phyloP scores from a whole-genome alignment of 2,888 invertebrate genomes.

The Petrophora chlorosata region DNA sequence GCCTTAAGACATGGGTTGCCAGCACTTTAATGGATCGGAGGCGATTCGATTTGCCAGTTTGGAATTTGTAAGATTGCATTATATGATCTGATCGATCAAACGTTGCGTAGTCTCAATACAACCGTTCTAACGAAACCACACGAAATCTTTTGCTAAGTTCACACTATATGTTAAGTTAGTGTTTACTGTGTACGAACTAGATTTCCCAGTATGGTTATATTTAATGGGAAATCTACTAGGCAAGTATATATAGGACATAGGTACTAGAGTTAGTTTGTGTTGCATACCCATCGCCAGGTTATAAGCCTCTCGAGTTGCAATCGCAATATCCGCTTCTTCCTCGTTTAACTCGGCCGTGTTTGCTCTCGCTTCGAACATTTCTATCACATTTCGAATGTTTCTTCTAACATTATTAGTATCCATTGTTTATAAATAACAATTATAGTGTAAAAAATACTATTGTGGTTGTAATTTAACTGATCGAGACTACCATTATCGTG shows the following conservation, averaged over 20 bases:
- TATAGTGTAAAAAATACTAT: not conserved
- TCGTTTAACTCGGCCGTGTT: slow-evolving; percentile 47
- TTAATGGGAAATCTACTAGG: no score
- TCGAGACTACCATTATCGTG: slow-evolving; percentile 19
- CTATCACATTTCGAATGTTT: slow-evolving; percentile 66
- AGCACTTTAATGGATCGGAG: no score
- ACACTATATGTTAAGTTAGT: no score
- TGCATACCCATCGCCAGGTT: slow-evolving; percentile 47
- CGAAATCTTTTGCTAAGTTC: no score
- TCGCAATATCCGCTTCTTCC: slow-evolving; percentile 47
- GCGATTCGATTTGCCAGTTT: no score
- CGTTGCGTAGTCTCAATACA: no score
- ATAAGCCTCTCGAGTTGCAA: slow-evolving; percentile 45
- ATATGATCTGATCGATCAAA: no score
- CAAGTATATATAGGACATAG: no score
- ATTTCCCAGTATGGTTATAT: no score
- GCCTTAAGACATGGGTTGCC: no score
- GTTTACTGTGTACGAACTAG: not conserved
- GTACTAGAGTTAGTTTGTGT: no score
- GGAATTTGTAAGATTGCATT: no score
- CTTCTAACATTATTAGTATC: slow-evolving; percentile 43
- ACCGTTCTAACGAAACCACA: not conserved
- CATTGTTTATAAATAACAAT: slow-evolving; percentile 44
- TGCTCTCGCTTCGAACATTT: slow-evolving; percentile 66
- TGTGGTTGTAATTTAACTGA: slow-evolving; percentile 2